Conservation (phyloP, 1,140 invertebrate species). For the Zaprionus africanus region DNA sequence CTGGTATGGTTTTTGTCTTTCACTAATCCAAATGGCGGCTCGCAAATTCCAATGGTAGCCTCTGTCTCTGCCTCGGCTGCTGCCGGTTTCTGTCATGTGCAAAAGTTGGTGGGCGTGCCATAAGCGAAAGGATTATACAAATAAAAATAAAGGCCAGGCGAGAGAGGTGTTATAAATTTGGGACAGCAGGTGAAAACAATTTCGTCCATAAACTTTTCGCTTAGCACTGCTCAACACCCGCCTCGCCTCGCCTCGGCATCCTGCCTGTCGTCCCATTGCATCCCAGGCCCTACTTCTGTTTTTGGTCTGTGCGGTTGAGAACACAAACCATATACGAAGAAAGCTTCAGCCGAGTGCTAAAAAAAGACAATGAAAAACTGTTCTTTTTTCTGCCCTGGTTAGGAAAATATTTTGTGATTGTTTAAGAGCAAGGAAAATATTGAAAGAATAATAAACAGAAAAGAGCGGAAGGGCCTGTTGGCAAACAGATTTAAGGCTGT, state of each 20-base stretch:
- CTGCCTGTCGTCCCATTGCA: constrained; percentile 1
- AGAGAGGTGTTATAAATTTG: constrained; percentile 76
- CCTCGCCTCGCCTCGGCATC: neutral
- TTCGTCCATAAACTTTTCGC: constrained; percentile 81
- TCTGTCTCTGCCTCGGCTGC: constrained; percentile 14
- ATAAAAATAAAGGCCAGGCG: constrained; percentile 72
- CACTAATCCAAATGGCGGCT: constrained; percentile 72
- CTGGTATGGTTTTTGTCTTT: constrained; percentile 71
- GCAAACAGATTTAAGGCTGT: neutral
- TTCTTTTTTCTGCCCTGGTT: neutral
- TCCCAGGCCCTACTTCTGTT: constrained; percentile 54
- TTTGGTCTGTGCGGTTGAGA: constrained; percentile 60
- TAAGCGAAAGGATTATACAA: constrained; percentile 80
- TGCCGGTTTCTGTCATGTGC: constrained; percentile 71
- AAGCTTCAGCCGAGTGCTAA: neutral
- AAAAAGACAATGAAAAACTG: constrained; percentile 11
- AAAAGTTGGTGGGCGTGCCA: constrained; percentile 61
- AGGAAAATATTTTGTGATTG: constrained; percentile 15
- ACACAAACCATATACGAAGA: constrained; percentile 58
- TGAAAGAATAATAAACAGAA: neutral
- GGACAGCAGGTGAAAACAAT: constrained; percentile 81
- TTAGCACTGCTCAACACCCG: constrained; percentile 60
- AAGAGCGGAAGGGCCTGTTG: neutral
- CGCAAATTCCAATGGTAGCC: constrained; percentile 63
- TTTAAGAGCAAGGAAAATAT: neutral